Percentiles rank a stretch among this genome's conserved stretches.
phyloP scores from a whole-genome alignment of 2,888 invertebrate species.

The Deilephila elpenor region DNA sequence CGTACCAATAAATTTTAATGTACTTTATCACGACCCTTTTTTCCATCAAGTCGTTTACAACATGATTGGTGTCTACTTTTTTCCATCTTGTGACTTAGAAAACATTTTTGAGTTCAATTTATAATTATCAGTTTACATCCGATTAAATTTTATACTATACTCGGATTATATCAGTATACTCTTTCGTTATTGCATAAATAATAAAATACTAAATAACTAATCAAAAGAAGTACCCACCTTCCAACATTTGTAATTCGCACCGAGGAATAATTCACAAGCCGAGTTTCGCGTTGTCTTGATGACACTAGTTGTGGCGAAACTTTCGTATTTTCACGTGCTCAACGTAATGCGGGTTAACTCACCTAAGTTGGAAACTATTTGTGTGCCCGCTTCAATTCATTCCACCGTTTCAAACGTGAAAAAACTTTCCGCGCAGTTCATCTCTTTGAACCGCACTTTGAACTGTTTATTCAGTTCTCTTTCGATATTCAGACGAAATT shows the following conservation, averaged over 20 bases:
- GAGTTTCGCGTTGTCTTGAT: conserved; percentile 16
- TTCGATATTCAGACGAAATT: conserved; percentile 7
- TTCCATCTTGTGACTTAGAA: too few relatives aligned
- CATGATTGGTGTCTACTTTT: too few relatives aligned
- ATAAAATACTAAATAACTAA: not conserved
- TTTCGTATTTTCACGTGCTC: conserved; percentile 26
- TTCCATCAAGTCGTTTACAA: too few relatives aligned
- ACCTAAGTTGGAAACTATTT: conserved; percentile 15
- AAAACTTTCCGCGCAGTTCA: conserved; percentile 21
- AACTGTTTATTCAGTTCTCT: conserved; percentile 8
- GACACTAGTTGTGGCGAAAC: conserved; percentile 24
- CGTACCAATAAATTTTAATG: too few relatives aligned
- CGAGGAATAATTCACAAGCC: conserved; percentile 13
- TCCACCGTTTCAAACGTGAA: conserved; percentile 15
- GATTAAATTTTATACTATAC: too few relatives aligned
- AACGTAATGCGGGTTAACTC: conserved; percentile 25
- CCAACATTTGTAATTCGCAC: not conserved
- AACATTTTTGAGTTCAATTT: too few relatives aligned
- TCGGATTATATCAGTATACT: too few relatives aligned
- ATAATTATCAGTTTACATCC: too few relatives aligned
- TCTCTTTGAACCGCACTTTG: conserved; percentile 18
- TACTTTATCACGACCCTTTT: too few relatives aligned
- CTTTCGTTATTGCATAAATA: not conserved
- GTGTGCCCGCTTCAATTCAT: conserved; percentile 19
- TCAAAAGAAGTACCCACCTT: not conserved